Conservation (phyloP, 2,888 invertebrate species). For the Pandemis cinnamomeana region DNA sequence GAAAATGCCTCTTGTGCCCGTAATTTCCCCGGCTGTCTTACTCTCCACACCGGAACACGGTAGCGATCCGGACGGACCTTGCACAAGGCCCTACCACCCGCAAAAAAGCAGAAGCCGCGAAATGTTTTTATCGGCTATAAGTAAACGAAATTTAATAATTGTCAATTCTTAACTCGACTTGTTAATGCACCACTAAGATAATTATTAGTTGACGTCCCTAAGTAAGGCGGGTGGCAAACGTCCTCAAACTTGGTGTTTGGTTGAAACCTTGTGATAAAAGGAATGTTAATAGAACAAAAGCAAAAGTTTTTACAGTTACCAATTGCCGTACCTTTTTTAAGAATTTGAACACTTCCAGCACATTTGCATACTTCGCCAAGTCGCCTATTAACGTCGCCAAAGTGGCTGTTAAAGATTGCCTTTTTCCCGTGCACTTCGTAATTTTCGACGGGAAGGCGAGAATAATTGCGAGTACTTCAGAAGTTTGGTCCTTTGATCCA, state of each 20-base stretch:
- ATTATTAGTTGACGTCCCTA: too few relatives aligned
- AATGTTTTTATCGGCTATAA: not conserved
- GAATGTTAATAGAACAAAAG: not conserved
- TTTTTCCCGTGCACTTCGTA: conserved; percentile 16
- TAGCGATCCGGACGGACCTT: too few relatives aligned
- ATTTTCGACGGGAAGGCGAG: conserved; percentile 15
- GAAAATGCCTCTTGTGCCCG: too few relatives aligned
- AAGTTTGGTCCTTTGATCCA: conserved; percentile 29
- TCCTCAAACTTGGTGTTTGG: not conserved
- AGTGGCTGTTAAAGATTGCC: conserved; percentile 15
- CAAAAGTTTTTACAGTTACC: not conserved
- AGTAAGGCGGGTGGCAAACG: too few relatives aligned
- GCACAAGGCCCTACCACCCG: too few relatives aligned
- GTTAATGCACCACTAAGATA: too few relatives aligned
- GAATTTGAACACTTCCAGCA: not conserved
- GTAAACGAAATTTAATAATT: too few relatives aligned
- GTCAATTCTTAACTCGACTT: too few relatives aligned
- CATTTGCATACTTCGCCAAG: conserved; percentile 7
- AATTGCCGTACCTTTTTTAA: not conserved
- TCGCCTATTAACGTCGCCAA: conserved; percentile 1
- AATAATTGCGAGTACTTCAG: conserved; percentile 34
- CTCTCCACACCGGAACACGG: too few relatives aligned
- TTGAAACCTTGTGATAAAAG: not conserved
- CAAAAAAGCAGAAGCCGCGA: not conserved
- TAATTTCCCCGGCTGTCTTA: too few relatives aligned